phyloP scores from a whole-genome alignment of 1,140 invertebrate species.

The Lethrus apterus region DNA sequence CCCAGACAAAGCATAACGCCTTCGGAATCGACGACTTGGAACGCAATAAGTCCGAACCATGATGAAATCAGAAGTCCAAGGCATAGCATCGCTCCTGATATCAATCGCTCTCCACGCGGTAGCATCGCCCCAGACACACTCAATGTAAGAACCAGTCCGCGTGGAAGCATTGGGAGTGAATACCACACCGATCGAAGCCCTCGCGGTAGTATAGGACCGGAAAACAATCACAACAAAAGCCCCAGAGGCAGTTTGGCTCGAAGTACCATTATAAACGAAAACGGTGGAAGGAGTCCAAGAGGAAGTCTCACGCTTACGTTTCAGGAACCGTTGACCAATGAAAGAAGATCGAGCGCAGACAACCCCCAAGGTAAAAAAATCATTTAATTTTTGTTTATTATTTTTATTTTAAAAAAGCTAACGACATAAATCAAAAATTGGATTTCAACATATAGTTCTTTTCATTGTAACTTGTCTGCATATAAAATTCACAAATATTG shows the following conservation, averaged over 20 bases:
- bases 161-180: constrained; percentile 52
- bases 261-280: constrained; percentile 41
- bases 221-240: constrained; percentile 45
- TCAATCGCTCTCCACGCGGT: constrained; percentile 50
- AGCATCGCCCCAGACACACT: constrained; percentile 48
- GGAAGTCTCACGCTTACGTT: constrained; percentile 51
- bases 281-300: constrained; percentile 47
- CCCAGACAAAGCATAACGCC: constrained; percentile 43
- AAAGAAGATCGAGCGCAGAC: constrained; percentile 54
- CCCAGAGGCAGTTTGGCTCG: constrained; percentile 52
- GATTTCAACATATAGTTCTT: too few relatives aligned
- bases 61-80: constrained; percentile 45
- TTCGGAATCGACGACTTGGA: constrained; percentile 46
- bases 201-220: constrained; percentile 52
- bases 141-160: constrained; percentile 46
- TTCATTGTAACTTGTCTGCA: too few relatives aligned
- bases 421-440: too few relatives aligned
- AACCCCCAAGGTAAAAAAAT: constrained; percentile 36
- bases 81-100: constrained; percentile 51
- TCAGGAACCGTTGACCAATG: constrained; percentile 50
- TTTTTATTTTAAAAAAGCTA: not conserved
- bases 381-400: not conserved
- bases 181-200: constrained; percentile 46
- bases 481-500: too few relatives aligned
- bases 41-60: constrained; percentile 20